Percentiles rank a stretch among this genome's conserved stretches.
phyloP scores from a whole-genome alignment of 2,113 vertebrate species.

The Hyperopisus bebe region DNA sequence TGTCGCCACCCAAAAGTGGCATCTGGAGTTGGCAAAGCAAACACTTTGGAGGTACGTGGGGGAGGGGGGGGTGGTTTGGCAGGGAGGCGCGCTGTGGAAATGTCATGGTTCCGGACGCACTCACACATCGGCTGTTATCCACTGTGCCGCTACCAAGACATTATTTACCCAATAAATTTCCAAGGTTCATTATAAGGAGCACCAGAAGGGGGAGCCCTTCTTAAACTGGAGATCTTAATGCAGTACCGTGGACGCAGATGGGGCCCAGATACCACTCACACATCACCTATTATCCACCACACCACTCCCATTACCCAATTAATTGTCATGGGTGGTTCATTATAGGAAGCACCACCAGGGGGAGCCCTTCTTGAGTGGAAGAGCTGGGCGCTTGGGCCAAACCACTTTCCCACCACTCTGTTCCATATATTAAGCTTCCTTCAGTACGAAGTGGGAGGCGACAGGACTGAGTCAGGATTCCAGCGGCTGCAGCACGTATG shows the following conservation, averaged over 20 bases:
- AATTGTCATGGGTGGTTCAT: not conserved
- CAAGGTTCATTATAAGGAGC: not conserved
- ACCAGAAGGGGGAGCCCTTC: conserved; percentile 2
- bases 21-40: not conserved
- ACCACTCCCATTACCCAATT: conserved; percentile 6
- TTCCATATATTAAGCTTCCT: not conserved
- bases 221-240: not conserved
- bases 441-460: not conserved
- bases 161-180: not conserved
- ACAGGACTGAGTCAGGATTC: not conserved
- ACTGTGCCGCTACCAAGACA: not conserved
- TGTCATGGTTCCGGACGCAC: not conserved
- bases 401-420: not conserved
- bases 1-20: not conserved
- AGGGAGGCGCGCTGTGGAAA: not conserved
- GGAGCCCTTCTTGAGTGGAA: not conserved
- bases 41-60: not conserved
- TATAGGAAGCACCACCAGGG: conserved; percentile 15
- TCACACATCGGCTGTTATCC: not conserved
- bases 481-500: not conserved
- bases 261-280: not conserved
- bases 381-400: not conserved
- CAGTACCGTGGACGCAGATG: not conserved
- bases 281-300: not conserved
- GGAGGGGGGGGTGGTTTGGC: not conserved